Percentiles rank a stretch among this genome's conserved stretches.
Conservation (phyloP, 1,140 invertebrate species). For the Eulimnadia texana region DNA sequence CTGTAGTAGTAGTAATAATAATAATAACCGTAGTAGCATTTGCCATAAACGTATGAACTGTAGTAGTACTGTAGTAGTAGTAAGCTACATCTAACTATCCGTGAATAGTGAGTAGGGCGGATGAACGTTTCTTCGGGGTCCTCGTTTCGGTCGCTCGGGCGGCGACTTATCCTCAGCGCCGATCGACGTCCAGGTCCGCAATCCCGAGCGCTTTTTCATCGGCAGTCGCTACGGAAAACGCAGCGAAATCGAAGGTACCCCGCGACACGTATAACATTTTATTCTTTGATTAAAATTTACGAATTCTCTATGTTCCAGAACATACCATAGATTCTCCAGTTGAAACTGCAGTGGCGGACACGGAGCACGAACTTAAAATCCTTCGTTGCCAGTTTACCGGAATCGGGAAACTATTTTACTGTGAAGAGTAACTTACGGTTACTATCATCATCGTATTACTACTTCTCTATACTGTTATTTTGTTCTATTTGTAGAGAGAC, state of each 20-base stretch:
- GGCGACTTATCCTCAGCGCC: neutral
- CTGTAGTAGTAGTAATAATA: no score
- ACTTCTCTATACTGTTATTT: no score
- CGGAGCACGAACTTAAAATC: neutral
- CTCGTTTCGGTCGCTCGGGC: conserved; percentile 10
- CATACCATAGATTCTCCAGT: neutral
- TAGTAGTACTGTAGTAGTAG: no score
- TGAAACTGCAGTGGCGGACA: neutral
- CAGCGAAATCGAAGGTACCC: conserved; percentile 12
- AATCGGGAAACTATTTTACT: neutral
- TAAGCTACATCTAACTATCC: no score
- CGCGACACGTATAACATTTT: no score
- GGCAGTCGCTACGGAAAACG: conserved; percentile 15
- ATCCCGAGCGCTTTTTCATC: conserved; percentile 11
- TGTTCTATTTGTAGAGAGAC: no score
- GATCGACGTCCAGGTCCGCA: conserved; percentile 3
- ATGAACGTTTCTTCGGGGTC: conserved; percentile 14
- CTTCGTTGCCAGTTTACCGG: neutral
- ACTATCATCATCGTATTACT: no score
- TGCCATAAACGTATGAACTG: no score
- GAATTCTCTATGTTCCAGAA: neutral
- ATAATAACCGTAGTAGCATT: no score
- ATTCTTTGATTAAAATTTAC: no score
- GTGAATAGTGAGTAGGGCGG: conserved; percentile 7
- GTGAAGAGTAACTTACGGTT: neutral